A percentile compares a stretch with the other conserved stretches of the same genome.
Evolutionary conservation across 92 coral and sea anemone species (phyloP).

Genomic region (Virgularia gustaviana): DNA sequence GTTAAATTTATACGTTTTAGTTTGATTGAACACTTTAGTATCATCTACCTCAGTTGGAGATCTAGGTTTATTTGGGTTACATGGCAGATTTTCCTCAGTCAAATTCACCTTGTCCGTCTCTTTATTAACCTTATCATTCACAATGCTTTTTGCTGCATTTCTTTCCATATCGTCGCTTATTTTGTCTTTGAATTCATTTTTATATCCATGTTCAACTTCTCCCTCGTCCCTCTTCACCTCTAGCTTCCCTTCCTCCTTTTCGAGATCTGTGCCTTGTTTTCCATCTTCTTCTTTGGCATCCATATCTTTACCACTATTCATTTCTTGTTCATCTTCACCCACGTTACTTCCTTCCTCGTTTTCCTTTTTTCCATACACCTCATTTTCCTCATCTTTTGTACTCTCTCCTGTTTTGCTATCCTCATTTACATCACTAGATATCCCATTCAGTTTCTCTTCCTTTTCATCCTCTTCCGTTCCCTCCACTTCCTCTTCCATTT

Average conservation of each 20-base stretch:
- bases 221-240: background rate
- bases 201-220: background rate
- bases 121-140: no score
- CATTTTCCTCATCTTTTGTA: slow-evolving; percentile 2
- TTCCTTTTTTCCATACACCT: slow-evolving; percentile 50
- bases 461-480: slow-evolving; percentile 37
- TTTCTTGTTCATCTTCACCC: background rate
- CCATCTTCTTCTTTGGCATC: background rate
- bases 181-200: background rate
- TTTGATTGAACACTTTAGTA: no score
- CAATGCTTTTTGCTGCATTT: background rate
- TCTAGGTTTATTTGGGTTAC: no score
- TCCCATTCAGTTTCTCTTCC: background rate
- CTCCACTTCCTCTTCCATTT: slow-evolving; percentile 55
- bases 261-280: background rate
- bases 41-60: no score
- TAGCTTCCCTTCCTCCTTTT: background rate
- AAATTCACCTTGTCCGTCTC: background rate
- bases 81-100: no score
- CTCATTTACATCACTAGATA: slow-evolving; percentile 32
- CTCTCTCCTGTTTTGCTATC: slow-evolving; percentile 15
- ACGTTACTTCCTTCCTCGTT: background rate
- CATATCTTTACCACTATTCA: background rate
- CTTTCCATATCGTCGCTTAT: background rate
- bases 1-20: no score